Conservation (phyloP, 2,113 vertebrate genomes). For the Cryptotis parvus region DNA sequence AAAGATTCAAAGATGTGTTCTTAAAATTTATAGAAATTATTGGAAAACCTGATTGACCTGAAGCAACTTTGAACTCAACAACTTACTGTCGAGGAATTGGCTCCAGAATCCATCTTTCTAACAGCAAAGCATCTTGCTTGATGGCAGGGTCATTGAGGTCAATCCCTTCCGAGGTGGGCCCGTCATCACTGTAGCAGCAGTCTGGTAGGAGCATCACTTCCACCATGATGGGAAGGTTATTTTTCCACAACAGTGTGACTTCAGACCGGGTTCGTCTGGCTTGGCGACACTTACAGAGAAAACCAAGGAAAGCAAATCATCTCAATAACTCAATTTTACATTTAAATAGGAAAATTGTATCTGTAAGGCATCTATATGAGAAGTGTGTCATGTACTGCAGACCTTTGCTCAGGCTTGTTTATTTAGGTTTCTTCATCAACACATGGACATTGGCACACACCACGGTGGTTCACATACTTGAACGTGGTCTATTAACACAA, state of each 20-base stretch:
- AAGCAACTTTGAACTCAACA: constrained; percentile 24
- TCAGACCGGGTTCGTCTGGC: constrained; percentile 96
- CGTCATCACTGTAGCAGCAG: constrained; percentile 98
- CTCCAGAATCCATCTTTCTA: constrained; percentile 98
- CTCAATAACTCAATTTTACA: neutral
- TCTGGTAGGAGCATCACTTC: constrained; percentile 99
- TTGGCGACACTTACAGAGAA: constrained; percentile 93
- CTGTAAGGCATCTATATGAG: neutral
- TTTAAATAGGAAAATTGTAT: constrained; percentile 20
- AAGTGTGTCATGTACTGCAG: neutral
- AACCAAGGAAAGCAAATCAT: constrained; percentile 26
- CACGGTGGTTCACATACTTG: no score
- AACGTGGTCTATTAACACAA: no score
- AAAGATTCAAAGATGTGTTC: neutral
- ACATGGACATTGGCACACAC: no score
- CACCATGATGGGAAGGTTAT: constrained; percentile 98
- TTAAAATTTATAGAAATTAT: neutral
- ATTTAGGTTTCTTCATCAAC: neutral
- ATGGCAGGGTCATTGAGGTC: constrained; percentile 96
- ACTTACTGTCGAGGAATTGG: constrained; percentile 97
- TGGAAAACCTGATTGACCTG: constrained; percentile 2
- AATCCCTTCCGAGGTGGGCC: constrained; percentile 92
- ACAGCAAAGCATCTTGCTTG: constrained; percentile 96
- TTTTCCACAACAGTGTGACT: constrained; percentile 96
- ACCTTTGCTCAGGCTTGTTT: neutral